Percentiles rank a stretch among this genome's conserved stretches.
Conservation (phyloP, 2,888 invertebrate genomes). For the Hypolimnas misippus region DNA sequence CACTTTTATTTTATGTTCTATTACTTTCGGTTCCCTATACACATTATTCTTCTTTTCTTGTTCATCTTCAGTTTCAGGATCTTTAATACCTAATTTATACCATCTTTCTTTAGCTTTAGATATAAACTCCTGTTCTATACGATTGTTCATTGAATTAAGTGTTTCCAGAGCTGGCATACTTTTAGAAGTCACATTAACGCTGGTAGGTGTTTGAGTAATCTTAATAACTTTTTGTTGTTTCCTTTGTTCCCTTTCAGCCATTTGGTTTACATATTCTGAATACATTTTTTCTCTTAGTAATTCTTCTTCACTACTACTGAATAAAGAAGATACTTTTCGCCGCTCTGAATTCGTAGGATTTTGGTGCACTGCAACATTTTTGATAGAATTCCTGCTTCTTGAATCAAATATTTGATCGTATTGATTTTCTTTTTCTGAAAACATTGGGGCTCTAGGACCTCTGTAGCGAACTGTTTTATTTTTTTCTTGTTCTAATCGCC, state of each 20-base stretch:
- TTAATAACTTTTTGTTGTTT: constrained; percentile 92
- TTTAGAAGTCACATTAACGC: constrained; percentile 61
- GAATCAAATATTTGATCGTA: constrained; percentile 53
- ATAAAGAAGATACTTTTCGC: constrained; percentile 61
- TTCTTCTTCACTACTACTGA: constrained; percentile 88
- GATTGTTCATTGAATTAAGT: constrained; percentile 72
- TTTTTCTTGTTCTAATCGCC: constrained; percentile 85
- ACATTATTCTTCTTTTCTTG: constrained; percentile 63
- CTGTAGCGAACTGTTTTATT: constrained; percentile 47
- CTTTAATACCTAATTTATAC: constrained; percentile 87
- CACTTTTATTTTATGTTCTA: constrained; percentile 84
- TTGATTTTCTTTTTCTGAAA: constrained; percentile 63
- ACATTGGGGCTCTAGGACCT: constrained; percentile 70
- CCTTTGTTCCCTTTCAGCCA: constrained; percentile 90
- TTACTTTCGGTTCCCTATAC: constrained; percentile 72
- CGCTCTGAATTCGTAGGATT: constrained; percentile 48
- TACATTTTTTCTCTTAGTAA: constrained; percentile 92
- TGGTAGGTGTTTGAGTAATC: constrained; percentile 85
- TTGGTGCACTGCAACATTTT: constrained; percentile 27
- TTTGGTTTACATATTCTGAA: constrained; percentile 91
- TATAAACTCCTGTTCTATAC: constrained; percentile 91
- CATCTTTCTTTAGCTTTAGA: constrained; percentile 89
- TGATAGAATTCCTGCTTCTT: constrained; percentile 15
- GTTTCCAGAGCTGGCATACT: constrained; percentile 66
- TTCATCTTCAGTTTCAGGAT: constrained; percentile 86